phyloP scores from a whole-genome alignment of 2,797 vertebrate species.

The Microhierax caerulescens region DNA sequence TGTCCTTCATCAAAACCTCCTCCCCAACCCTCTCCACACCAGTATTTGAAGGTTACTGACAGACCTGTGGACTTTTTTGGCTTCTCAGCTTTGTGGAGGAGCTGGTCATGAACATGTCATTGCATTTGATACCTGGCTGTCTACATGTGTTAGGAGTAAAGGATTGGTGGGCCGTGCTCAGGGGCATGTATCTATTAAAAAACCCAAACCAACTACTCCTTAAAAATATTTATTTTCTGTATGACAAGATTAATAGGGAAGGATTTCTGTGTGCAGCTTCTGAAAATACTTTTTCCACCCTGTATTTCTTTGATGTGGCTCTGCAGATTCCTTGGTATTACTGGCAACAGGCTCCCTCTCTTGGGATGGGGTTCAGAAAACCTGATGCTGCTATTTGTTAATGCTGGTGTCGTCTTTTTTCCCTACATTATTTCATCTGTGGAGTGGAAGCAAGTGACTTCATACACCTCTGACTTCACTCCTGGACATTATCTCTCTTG shows the following conservation, averaged over 20 bases:
- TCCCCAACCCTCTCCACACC: neutral
- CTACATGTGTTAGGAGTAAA: neutral
- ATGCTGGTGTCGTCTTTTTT: neutral
- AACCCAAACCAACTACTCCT: neutral
- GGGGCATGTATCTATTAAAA: neutral
- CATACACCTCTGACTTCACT: neutral
- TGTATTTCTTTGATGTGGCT: neutral
- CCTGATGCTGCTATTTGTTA: neutral
- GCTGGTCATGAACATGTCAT: rapidly evolving
- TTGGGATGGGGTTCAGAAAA: neutral
- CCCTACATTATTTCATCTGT: neutral
- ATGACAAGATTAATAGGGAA: neutral
- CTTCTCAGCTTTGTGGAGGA: neutral
- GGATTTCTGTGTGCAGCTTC: neutral
- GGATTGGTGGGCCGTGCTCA: neutral
- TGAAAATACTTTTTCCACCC: neutral
- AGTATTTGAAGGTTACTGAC: neutral
- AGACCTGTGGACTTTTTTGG: neutral
- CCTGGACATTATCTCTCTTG: neutral
- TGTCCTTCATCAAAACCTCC: neutral
- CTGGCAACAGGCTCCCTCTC: neutral
- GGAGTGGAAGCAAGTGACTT: neutral
- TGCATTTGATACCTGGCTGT: neutral
- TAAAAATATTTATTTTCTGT: neutral
- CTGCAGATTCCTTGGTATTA: neutral